These are phyloP conservation scores for Dendroctonus ponderosae DNA, from an alignment of 1,140 invertebrate genomes.

Conservation along the genomic window DNA sequence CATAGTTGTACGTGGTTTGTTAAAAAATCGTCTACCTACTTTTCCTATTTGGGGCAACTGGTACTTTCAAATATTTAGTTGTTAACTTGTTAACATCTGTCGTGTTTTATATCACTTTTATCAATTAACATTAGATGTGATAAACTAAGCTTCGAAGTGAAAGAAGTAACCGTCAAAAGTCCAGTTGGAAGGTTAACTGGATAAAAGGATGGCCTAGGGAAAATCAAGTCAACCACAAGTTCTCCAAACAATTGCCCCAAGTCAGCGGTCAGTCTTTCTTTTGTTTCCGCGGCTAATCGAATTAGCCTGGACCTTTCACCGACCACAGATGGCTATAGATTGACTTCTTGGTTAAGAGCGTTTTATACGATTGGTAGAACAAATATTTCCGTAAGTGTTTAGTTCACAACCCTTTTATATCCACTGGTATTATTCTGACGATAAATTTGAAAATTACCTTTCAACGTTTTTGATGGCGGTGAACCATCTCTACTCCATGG, in stretches of 20 bases:
- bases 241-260: constrained; percentile 25
- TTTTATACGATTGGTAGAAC: constrained; percentile 14
- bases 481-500: constrained; percentile 84
- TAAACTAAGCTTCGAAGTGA: too few relatives aligned
- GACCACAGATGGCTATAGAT: constrained; percentile 25
- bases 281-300: constrained; percentile 28
- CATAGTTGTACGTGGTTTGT: constrained; percentile 27
- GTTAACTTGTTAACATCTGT: background rate
- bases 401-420: too few relatives aligned
- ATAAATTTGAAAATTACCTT: constrained; percentile 66
- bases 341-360: constrained; percentile 10
- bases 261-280: constrained; percentile 35
- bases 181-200: constrained; percentile 2
- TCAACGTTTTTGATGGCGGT: constrained; percentile 74
- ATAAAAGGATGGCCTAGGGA: constrained; percentile 1
- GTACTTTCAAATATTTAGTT: constrained; percentile 24
- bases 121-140: too few relatives aligned
- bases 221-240: constrained; percentile 27
- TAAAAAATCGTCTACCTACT: constrained; percentile 17
- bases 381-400: too few relatives aligned
- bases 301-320: constrained; percentile 28
- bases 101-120: background rate
- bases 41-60: constrained; percentile 18
- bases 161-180: too few relatives aligned
- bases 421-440: background rate